Evolutionary conservation across 2,797 vertebrate genomes (phyloP), one percentile per base, ranked within the genome.

Genomic region (Arrhamphus sclerolepis): DNA sequence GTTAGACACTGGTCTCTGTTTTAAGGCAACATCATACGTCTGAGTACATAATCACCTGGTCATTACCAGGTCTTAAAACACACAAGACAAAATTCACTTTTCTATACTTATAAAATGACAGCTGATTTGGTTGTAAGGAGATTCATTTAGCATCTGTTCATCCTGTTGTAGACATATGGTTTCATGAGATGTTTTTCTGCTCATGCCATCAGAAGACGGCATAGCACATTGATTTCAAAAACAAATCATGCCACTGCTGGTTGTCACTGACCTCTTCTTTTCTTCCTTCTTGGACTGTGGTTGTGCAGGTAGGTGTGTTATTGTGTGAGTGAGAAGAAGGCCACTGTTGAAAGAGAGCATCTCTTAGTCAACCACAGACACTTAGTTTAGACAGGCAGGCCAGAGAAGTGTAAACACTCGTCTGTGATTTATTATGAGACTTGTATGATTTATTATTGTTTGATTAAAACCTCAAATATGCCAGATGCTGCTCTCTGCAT

Each of bases 401-500:
- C 11, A 17, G 41, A 58, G 40, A 19, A 53, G 52, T 56, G 50
- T 77, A 80, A 85, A 87, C 83, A 75, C 56, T 74, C 28, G 47
- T 55, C 60, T 65, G 20, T 51, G 76, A 84, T 81, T 87, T 79
- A 82, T 77, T 66, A 60, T 40, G 51, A 66, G 62, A 56, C 76
- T 28, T 59, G 39, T 48, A 22, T 61, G 76, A 80, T 81, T 86
- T 84, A 85, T 85, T 80, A 70, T 64, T 80, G 80, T 87, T 84
- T 82, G 81, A 87, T 80, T 76, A 60, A 82, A 74, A 64, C 56
- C 34, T 66, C n/a, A 69, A 76, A 73, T 77, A 47, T 63, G 66
- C 39, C 66, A 66, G 78, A 70, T 75, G 84, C 66, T 77, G 55
- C 43, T 66, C 44, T 70, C 43, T 60, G 42, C 21, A 16, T 62